Base-by-base conservation (phyloP, 2,113 vertebrate species). In the Colistium nudipinnis region DNA sequence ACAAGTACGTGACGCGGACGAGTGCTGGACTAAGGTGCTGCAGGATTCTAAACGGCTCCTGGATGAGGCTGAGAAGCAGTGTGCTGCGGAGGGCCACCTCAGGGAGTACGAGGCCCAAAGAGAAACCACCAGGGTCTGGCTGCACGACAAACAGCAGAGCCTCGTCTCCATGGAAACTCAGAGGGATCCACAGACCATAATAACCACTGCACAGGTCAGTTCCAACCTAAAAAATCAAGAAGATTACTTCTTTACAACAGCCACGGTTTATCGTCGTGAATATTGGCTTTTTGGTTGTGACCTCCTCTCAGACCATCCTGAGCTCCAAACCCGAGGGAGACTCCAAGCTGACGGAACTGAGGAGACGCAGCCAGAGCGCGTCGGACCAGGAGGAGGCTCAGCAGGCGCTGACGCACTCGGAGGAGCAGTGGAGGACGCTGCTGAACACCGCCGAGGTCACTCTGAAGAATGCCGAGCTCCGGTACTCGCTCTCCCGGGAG, bases 321-420 rank as follows among this genome's bases (percentile, higher is more conserved):
- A 87, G 88, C 76, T 77, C 74, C 14, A 90, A 86, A 35, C 83
- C 83, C 1, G 90, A 91, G 7, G 92, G 87, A 73, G 87, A 92
- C 59, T 72, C 83, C 19, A 88, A 78, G 20, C 51, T 92, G 41
- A 30, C 64, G 0, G 78, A 86, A 6, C 81, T 93, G 56, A 87
- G 70, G 31, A 82, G 45, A 35, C 83, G 31, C 13, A 77, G 70
- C 27, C 86, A 87, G 41, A 76, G 44, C 60, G 67, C 92, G 44
- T 78, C 62, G 1, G 71, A 83, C n/a, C 73, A 71, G 10, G 67
- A 82, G 33, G 79, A 81, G 20, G 62, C 84, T 19, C 62, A 73
- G 55, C 81, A 69, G 74, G 25, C 25, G 0, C 59, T 87, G 0
- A 49, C 19, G 7, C 83, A 78, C 2, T 54, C 71, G 1, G 82